These are phyloP conservation scores for Sprattus sprattus DNA, from an alignment of 2,113 vertebrate genomes.

Conservation along the genomic window DNA sequence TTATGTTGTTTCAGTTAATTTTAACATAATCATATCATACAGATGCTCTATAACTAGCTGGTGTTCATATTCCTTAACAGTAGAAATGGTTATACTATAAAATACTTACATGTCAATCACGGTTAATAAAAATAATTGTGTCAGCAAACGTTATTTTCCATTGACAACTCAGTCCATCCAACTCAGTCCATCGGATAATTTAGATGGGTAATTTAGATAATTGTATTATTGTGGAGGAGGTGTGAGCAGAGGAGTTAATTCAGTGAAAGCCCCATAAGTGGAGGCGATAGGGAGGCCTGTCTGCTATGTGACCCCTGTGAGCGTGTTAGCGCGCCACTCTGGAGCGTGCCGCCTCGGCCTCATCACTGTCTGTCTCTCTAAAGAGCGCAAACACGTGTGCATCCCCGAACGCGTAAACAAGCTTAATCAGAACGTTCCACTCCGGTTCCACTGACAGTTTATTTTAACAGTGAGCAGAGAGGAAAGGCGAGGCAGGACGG, in stretches of 20 bases:
- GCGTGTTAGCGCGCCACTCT: neutral
- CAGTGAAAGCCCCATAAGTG: neutral
- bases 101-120: neutral
- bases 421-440: conserved; percentile 52
- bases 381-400: conserved; percentile 35
- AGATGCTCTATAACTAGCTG: neutral
- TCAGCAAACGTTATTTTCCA: neutral
- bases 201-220: conserved; percentile 8
- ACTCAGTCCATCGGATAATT: neutral
- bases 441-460: conserved; percentile 54
- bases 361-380: neutral
- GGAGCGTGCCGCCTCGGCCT: neutral
- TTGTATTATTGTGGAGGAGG: neutral
- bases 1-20: neutral
- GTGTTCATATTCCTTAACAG: neutral
- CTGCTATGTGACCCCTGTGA: conserved; percentile 4
- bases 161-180: neutral
- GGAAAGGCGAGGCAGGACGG: conserved; percentile 21
- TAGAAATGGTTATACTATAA: neutral
- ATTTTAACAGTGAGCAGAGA: conserved; percentile 40
- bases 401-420: conserved; percentile 47
- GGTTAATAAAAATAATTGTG: neutral
- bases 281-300: neutral
- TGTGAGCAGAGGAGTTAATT: neutral
- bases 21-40: neutral